Percentiles rank a stretch among this genome's conserved stretches.
phyloP scores from a whole-genome alignment of 2,797 vertebrate species.

The Selene dorsalis region DNA sequence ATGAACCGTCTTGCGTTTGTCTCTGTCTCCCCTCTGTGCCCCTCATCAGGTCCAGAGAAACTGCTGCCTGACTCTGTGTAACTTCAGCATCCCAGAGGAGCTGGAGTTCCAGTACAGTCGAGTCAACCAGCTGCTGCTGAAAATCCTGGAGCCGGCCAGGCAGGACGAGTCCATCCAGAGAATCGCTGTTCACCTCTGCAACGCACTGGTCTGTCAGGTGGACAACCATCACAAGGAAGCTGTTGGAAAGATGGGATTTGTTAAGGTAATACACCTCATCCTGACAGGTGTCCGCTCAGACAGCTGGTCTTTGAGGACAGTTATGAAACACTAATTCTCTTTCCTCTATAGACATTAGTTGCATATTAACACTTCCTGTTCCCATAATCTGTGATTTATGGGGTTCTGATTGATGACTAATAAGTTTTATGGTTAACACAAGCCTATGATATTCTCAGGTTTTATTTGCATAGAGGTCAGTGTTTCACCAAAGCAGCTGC shows the following conservation, averaged over 20 bases:
- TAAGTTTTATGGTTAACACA: no score
- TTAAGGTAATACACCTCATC: constrained; percentile 86
- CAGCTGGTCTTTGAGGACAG: neutral
- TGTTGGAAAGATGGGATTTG: constrained; percentile 99
- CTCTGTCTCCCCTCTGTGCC: neutral
- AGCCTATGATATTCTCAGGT: no score
- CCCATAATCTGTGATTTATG: neutral
- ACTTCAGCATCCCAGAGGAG: constrained; percentile 98
- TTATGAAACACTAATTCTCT: neutral
- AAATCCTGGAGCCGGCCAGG: constrained; percentile 92
- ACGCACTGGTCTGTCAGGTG: constrained; percentile 97
- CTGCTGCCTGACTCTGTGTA: constrained; percentile 97
- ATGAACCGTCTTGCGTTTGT: neutral
- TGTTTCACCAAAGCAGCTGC: no score
- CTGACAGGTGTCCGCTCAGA: neutral
- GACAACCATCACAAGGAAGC: constrained; percentile 99
- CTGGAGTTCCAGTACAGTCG: constrained; percentile 97
- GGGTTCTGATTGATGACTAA: neutral
- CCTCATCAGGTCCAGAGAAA: constrained; percentile 93
- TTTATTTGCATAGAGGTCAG: no score
- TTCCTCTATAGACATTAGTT: no score
- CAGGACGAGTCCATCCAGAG: constrained; percentile 99
- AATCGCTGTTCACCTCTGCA: constrained; percentile 97
- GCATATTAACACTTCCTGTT: neutral
- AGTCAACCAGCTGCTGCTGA: constrained; percentile 94